Percentiles rank a stretch among this genome's conserved stretches.
Conservation (phyloP, 2,888 invertebrate species). For the Nudaria mundana region DNA sequence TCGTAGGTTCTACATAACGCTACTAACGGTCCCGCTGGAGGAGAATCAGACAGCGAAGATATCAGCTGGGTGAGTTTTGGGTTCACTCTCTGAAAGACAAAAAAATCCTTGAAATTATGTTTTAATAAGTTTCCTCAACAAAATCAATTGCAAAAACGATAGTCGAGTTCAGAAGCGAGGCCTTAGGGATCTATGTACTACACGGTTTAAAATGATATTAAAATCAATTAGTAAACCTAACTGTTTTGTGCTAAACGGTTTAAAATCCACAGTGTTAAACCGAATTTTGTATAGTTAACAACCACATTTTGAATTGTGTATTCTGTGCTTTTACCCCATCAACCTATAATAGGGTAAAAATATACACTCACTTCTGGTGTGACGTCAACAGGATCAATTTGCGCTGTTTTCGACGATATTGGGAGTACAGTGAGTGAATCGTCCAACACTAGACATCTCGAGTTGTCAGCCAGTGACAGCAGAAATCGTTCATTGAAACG, state of each 20-base stretch:
- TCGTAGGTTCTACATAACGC: constrained; percentile 95
- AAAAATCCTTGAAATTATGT: not conserved
- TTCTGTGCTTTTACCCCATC: no score
- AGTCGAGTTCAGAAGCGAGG: no score
- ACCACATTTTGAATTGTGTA: no score
- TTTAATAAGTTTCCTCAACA: no score
- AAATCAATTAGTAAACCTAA: no score
- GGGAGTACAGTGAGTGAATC: constrained; percentile 96
- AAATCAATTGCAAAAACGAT: no score
- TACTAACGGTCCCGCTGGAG: constrained; percentile 94
- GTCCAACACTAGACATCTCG: constrained; percentile 95
- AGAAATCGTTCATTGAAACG: constrained; percentile 98
- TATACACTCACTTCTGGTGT: constrained; percentile 49
- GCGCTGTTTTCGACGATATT: constrained; percentile 92
- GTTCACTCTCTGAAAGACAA: constrained; percentile 54
- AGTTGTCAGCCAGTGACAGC: constrained; percentile 92
- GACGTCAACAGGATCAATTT: constrained; percentile 86
- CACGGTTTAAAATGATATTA: no score
- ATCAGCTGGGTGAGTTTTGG: constrained; percentile 87
- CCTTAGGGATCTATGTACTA: no score
- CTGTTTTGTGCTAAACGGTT: no score
- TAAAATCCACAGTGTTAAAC: no score
- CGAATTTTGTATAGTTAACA: no score
- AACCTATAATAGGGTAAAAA: no score
- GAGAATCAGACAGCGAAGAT: constrained; percentile 92